Percentiles rank a stretch among this genome's conserved stretches.
Evolutionary conservation across 2,113 vertebrate genomes (phyloP).

Genomic region (Phycodurus eques): DNA sequence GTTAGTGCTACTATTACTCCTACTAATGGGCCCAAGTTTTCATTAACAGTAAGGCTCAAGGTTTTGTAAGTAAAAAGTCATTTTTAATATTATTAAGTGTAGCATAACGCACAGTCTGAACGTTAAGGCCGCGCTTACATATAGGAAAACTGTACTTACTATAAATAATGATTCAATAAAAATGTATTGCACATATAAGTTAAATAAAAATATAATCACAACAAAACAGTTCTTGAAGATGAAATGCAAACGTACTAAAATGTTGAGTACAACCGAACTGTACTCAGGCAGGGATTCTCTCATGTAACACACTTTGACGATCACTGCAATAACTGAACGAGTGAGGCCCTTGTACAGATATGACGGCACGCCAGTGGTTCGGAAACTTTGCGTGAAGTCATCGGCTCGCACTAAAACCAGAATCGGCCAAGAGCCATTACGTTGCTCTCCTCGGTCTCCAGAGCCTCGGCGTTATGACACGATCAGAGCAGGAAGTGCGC

Average conservation of each 20-base stretch:
- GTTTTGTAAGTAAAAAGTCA: too few species aligned
- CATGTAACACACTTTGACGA: neutral
- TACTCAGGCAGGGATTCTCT: neutral
- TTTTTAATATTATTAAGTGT: too few species aligned
- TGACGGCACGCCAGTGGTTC: conserved; percentile 36
- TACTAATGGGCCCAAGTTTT: too few species aligned
- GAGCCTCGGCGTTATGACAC: conserved; percentile 55
- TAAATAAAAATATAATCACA: too few species aligned
- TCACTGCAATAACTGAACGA: conserved; percentile 35
- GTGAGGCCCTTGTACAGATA: conserved; percentile 40
- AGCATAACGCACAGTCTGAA: too few species aligned
- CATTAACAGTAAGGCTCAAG: too few species aligned
- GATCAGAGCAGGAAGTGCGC: conserved; percentile 53
- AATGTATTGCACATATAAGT: conserved; percentile 28
- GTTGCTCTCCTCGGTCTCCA: conserved; percentile 23
- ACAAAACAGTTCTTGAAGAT: conserved; percentile 4
- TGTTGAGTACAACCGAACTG: neutral
- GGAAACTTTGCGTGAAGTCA: conserved; percentile 54
- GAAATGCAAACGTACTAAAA: neutral
- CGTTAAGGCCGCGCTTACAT: too few species aligned
- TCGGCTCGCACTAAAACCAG: conserved; percentile 55
- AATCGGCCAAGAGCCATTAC: conserved; percentile 54
- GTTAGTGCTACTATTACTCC: conserved; percentile 17
- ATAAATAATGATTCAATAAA: too few species aligned
- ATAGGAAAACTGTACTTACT: too few species aligned